Evolutionary conservation across 2,797 vertebrate species (phyloP).

Genomic region (Lerista edwardsae): DNA sequence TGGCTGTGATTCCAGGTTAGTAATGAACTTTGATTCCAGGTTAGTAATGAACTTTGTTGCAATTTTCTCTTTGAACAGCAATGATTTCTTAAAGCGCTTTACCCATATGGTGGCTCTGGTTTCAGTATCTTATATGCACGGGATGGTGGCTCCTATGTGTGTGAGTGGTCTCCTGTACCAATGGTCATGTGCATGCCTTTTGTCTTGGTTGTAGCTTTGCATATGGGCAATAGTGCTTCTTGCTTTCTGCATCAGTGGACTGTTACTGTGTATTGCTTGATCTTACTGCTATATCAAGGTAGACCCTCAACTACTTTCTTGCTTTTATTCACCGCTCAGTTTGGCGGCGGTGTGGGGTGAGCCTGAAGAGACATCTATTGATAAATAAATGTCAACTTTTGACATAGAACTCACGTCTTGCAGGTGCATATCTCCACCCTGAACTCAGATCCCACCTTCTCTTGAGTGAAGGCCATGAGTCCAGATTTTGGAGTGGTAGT

Average conservation of each 20-base stretch:
- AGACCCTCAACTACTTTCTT: background rate
- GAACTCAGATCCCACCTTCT: background rate
- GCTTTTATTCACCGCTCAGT: too few relatives aligned
- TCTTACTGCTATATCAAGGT: background rate
- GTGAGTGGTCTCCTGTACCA: background rate
- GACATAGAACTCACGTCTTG: background rate
- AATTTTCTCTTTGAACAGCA: background rate
- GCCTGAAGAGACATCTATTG: background rate
- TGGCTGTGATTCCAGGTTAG: slow-evolving; percentile 75
- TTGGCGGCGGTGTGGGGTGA: too few relatives aligned
- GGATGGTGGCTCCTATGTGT: too few relatives aligned
- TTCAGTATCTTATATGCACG: background rate
- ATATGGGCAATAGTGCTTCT: background rate
- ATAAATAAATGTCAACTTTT: background rate
- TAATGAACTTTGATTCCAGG: slow-evolving; percentile 70
- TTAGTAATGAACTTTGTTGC: slow-evolving; percentile 53
- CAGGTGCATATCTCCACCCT: background rate
- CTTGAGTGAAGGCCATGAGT: background rate
- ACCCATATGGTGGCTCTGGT: too few relatives aligned
- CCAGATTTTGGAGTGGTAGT: background rate
- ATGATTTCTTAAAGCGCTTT: background rate
- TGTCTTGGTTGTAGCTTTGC: background rate
- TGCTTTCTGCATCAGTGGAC: background rate
- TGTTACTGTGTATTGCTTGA: background rate
- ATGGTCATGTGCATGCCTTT: background rate